phyloP scores from a whole-genome alignment of 2,888 invertebrate species.

The Tromatobia lineatoria region DNA sequence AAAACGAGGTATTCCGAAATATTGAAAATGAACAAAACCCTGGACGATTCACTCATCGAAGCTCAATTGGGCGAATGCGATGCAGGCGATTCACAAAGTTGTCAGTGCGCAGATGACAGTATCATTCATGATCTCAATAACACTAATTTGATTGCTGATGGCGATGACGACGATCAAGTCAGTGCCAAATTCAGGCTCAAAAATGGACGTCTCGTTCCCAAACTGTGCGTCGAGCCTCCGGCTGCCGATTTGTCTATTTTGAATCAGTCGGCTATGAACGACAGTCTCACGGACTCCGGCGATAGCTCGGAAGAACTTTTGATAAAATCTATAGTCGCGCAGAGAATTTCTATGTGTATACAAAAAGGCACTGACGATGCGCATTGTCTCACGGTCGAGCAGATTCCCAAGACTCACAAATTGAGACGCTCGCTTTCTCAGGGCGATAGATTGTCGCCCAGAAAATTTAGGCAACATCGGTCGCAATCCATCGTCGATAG shows the following conservation, averaged over 20 bases:
- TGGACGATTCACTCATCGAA: constrained; percentile 71
- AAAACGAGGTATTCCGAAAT: constrained; percentile 67
- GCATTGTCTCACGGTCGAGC: constrained; percentile 5
- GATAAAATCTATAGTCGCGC: constrained; percentile 52
- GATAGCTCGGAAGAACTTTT: constrained; percentile 60
- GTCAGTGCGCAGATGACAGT: constrained; percentile 26
- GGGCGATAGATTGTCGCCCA: constrained; percentile 68
- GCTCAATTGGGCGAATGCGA: neutral
- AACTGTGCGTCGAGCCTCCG: constrained; percentile 5
- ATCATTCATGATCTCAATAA: constrained; percentile 60
- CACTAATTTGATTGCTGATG: constrained; percentile 57
- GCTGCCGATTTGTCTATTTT: constrained; percentile 75
- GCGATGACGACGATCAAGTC: constrained; percentile 6
- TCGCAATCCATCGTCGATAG: constrained; percentile 70
- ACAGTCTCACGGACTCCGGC: constrained; percentile 70
- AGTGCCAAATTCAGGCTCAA: constrained; percentile 12
- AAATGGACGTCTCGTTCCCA: neutral
- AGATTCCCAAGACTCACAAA: constrained; percentile 32
- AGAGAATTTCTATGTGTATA: constrained; percentile 57
- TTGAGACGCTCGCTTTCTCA: constrained; percentile 74
- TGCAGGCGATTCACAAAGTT: neutral
- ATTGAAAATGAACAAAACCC: constrained; percentile 76
- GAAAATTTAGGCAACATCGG: constrained; percentile 58
- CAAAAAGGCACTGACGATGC: constrained; percentile 54
- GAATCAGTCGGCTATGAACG: constrained; percentile 80